A percentile compares a stretch with the other conserved stretches of the same genome.
Conservation (phyloP, 2,888 invertebrate genomes). For the Ptychoptera contaminata region DNA sequence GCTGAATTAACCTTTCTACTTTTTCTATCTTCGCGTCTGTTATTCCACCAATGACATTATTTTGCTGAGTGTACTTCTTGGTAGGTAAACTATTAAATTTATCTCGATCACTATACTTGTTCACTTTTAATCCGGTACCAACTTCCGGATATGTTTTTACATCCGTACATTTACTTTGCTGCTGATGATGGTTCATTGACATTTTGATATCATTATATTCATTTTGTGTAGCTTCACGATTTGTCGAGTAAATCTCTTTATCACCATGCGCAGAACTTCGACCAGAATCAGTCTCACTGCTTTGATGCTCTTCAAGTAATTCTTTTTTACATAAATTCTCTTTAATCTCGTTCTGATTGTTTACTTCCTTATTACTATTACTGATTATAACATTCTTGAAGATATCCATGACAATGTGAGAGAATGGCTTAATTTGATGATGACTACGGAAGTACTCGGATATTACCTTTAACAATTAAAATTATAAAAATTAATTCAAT, state of each 20-base stretch:
- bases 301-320: slow-evolving; percentile 1
- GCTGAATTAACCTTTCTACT: no score
- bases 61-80: no score
- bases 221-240: no score
- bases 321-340: not conserved
- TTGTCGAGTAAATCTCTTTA: slow-evolving; percentile 3
- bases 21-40: no score
- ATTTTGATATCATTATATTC: no score
- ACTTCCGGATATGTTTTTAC: not conserved
- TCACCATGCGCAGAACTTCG: slow-evolving; percentile 12
- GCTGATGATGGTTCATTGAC: not conserved
- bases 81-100: no score
- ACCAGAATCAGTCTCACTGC: slow-evolving; percentile 14
- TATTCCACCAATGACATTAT: no score
- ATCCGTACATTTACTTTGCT: not conserved
- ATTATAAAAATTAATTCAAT: not conserved
- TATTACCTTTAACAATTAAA: slow-evolving; percentile 32
- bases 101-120: not conserved
- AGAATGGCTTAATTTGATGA: slow-evolving; percentile 39
- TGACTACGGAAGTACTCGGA: slow-evolving; percentile 39
- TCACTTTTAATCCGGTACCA: not conserved
- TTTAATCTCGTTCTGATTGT: slow-evolving; percentile 6
- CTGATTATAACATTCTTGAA: slow-evolving; percentile 18
- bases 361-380: slow-evolving; percentile 26
- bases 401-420: slow-evolving; percentile 43